Conservation (phyloP, 2,113 vertebrate genomes). For the Salvelinus namaycush region DNA sequence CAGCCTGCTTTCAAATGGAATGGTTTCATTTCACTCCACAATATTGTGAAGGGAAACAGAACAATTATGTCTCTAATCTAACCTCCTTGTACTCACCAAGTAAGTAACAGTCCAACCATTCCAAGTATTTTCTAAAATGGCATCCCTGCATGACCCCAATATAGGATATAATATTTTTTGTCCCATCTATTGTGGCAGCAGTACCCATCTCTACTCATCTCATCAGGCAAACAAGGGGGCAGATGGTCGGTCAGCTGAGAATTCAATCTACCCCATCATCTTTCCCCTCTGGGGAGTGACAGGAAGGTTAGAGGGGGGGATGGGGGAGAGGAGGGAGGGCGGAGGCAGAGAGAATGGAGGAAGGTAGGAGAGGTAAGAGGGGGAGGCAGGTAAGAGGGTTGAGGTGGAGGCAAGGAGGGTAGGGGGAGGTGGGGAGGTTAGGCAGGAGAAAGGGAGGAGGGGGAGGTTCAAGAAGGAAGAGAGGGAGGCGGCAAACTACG, state of each 20-base stretch:
- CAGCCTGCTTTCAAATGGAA: background rate
- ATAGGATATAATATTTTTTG: too few species aligned
- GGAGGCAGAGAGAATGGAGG: background rate
- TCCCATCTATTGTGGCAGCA: too few species aligned
- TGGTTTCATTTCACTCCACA: too few species aligned
- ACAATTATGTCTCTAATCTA: too few species aligned
- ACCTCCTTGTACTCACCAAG: too few species aligned
- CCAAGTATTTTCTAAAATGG: background rate
- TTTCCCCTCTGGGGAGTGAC: conserved; percentile 48
- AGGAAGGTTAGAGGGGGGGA: conserved; percentile 6
- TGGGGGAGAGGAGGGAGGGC: conserved; percentile 2
- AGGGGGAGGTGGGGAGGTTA: too few species aligned
- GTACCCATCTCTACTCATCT: too few species aligned
- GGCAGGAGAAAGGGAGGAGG: too few species aligned
- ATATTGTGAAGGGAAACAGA: too few species aligned
- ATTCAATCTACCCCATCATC: conserved; percentile 44
- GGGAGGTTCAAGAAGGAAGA: too few species aligned
- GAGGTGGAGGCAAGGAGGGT: too few species aligned
- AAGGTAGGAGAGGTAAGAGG: background rate
- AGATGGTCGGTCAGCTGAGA: conserved; percentile 48
- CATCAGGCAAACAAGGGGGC: conserved; percentile 16
- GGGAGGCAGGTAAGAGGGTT: background rate
- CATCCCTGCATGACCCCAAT: background rate
- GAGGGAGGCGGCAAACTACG: too few species aligned
- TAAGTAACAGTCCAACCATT: background rate